A percentile compares a stretch with the other conserved stretches of the same genome.
Evolutionary conservation across 2,888 invertebrate genomes (phyloP).

Genomic region (Hyposoter dolosus): DNA sequence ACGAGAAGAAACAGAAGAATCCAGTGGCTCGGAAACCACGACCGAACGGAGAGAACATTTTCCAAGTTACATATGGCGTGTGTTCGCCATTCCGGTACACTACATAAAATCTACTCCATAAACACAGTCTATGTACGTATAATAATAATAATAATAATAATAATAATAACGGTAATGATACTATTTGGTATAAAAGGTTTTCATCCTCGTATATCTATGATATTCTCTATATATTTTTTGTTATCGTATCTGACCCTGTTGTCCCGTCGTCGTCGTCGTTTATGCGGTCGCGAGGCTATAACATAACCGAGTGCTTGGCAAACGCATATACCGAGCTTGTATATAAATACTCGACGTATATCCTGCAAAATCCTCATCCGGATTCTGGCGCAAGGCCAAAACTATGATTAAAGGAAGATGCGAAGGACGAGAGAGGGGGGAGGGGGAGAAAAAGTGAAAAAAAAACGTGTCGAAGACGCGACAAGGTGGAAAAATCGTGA

Average conservation of each 20-base stretch:
- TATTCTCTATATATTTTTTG: constrained; percentile 22
- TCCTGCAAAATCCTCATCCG: constrained; percentile 40
- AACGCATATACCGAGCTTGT: neutral
- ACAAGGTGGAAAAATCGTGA: constrained; percentile 52
- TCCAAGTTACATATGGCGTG: neutral
- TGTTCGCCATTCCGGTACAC: neutral
- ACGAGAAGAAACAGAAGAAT: neutral
- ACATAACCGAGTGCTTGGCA: constrained; percentile 10
- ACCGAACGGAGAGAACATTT: neutral
- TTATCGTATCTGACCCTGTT: constrained; percentile 19
- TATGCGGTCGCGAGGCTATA: neutral
- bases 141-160: neutral
- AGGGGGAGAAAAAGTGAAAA: neutral
- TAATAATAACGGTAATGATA: neutral
- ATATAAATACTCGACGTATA: neutral
- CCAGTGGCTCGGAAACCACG: neutral
- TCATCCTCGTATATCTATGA: constrained; percentile 26
- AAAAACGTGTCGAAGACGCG: constrained; percentile 39
- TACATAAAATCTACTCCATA: neutral
- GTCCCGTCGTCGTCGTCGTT: constrained; percentile 29
- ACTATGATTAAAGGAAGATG: constrained; percentile 54
- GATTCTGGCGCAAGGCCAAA: constrained; percentile 53
- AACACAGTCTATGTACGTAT: neutral
- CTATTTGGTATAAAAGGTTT: constrained; percentile 16
- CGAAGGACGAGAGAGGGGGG: neutral